These are phyloP conservation scores for Drosophila suboccidentalis DNA, from an alignment of 2,888 invertebrate genomes.

Conservation along the genomic window DNA sequence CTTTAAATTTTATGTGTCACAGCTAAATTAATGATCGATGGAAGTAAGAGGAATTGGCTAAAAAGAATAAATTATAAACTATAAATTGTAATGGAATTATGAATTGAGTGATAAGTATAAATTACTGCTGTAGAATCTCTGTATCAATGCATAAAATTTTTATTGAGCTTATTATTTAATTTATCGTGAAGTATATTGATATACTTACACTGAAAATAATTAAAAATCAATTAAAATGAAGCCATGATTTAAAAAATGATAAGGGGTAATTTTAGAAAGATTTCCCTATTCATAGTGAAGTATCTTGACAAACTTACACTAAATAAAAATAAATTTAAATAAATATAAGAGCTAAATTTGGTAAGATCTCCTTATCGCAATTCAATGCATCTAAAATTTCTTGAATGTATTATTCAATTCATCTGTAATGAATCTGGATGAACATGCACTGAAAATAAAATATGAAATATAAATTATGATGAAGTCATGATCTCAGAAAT, in stretches of 20 bases:
- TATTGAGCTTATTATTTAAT: background rate
- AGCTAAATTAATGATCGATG: background rate
- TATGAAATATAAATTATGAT: background rate
- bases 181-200: too few relatives aligned
- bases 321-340: too few relatives aligned
- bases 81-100: background rate
- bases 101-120: background rate
- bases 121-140: too few relatives aligned
- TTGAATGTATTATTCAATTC: background rate
- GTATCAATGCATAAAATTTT: constrained; percentile 16
- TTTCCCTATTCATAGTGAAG: too few relatives aligned
- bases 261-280: background rate
- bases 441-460: constrained; percentile 1
- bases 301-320: too few relatives aligned
- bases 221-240: background rate
- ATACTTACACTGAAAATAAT: constrained; percentile 6
- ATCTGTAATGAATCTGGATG: too few relatives aligned
- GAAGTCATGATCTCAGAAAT: background rate
- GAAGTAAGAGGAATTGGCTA: background rate
- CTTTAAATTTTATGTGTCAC: background rate
- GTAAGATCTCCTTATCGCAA: background rate
- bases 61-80: background rate
- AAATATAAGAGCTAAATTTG: too few relatives aligned
- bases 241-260: background rate
- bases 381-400: constrained; percentile 23